Evolutionary conservation across 2,113 vertebrate genomes (phyloP), one percentile per base, ranked within the genome.

Genomic region (Gracilinanus agilis): DNA sequence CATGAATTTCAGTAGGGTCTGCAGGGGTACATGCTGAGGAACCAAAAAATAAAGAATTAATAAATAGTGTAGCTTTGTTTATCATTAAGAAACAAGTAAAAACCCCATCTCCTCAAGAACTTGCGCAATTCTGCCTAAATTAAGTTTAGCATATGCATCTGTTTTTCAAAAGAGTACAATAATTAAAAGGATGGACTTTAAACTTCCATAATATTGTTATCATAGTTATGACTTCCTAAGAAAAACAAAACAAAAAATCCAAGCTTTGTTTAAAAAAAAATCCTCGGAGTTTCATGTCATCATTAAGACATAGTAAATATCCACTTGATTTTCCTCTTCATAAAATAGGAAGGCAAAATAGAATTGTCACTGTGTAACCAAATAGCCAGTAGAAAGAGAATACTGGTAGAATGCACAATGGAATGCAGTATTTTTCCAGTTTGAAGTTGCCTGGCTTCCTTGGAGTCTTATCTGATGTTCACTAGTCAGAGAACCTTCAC

Each of bases 1-100:
- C 99, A 99, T 99, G 97, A 99, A 99, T 98, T 99, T 99, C 97
- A 99, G 93, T 89, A 99, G 98, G 0, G 98, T 99, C 98, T 99
- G 99, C 95, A 99, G 98, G 9, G 99, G 99, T 61, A 99, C 98
- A 67, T 99, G 99, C 99, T 99, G 97, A 90, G 40, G 44, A 88
- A 54, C 44, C 49, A 95, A 93, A 55, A 88, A 54, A 56, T 8
- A 83, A 40, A 83, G 0, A 0, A n/a, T 54, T 96, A 83, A 93
- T 91, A 55, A 83, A 83, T 83, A 83, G n/a, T 7, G 5, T 23
- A 40, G n/a, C 34, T 40, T 83, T 40, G 61, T 83, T 40, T 40
- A 83, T 83, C 67, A 21, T 83, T 83, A 83, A 54, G 23, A 56
- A 40, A 93, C 11, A 55, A 95, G 75, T 34, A 95, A 10, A 53